Percentiles rank a stretch among this genome's conserved stretches.
Evolutionary conservation across 2,113 vertebrate genomes (phyloP).

Genomic region (Oncorhynchus kisutch): DNA sequence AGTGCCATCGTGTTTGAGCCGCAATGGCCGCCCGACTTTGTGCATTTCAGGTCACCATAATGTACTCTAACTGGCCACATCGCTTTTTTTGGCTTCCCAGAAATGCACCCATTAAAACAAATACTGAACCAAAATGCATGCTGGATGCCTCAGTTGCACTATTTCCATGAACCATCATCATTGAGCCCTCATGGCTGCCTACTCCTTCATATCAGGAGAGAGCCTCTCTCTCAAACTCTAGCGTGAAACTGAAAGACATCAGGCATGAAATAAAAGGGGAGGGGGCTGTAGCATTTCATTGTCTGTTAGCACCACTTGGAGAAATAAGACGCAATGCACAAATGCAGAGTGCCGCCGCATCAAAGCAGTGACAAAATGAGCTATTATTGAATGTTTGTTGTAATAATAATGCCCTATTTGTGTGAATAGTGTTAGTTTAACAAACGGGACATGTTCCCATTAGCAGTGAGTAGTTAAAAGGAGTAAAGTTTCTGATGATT

Average conservation of each 20-base stretch:
- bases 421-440: background rate
- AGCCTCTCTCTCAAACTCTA: background rate
- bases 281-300: background rate
- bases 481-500: background rate
- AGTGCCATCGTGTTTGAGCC: background rate
- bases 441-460: background rate
- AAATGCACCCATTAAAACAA: constrained; percentile 1
- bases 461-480: background rate
- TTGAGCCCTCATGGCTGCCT: background rate
- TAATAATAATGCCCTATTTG: constrained; percentile 2
- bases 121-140: background rate
- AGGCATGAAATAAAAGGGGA: background rate
- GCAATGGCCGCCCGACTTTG: background rate
- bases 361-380: background rate
- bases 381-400: background rate
- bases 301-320: constrained; percentile 8
- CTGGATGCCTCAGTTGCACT: background rate
- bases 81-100: background rate
- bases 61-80: background rate
- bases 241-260: background rate
- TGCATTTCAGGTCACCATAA: background rate
- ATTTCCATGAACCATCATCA: background rate
- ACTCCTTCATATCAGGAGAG: background rate
- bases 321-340: background rate
- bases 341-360: background rate